Evolutionary conservation across 2,888 invertebrate genomes (phyloP).

Genomic region (Galeruca laticollis): DNA sequence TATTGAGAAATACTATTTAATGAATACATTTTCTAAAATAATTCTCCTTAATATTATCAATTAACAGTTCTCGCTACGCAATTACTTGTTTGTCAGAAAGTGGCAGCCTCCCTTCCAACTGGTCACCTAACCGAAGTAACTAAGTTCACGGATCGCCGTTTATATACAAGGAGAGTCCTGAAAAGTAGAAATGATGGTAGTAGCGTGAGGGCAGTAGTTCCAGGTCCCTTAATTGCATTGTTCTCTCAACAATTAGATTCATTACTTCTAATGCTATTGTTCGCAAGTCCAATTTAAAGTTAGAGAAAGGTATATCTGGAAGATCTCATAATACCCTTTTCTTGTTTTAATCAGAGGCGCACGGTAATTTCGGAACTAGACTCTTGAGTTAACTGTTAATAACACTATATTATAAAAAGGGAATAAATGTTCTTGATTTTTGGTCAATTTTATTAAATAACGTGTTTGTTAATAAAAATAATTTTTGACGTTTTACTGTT

Average conservation of each 20-base stretch:
- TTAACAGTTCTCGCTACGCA: background rate
- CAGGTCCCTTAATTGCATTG: slow-evolving; percentile 55
- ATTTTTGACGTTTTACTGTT: too few relatives aligned
- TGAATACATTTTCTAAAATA: too few relatives aligned
- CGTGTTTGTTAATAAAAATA: too few relatives aligned
- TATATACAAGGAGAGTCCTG: slow-evolving; percentile 15
- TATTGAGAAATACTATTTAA: too few relatives aligned
- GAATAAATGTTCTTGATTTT: too few relatives aligned
- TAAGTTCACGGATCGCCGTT: slow-evolving; percentile 36
- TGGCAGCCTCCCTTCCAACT: slow-evolving; percentile 21
- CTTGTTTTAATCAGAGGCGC: slow-evolving; percentile 13
- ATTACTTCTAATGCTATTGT: slow-evolving; percentile 60
- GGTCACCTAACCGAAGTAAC: slow-evolving; percentile 13
- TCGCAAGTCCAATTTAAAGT: slow-evolving; percentile 60
- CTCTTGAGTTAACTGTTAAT: background rate
- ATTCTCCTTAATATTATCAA: background rate
- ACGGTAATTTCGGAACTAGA: background rate
- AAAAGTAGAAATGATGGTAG: slow-evolving; percentile 9
- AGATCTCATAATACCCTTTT: slow-evolving; percentile 33
- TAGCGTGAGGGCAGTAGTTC: slow-evolving; percentile 32
- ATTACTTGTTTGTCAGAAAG: slow-evolving; percentile 14
- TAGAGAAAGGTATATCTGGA: slow-evolving; percentile 54
- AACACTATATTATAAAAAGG: too few relatives aligned
- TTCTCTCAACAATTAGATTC: slow-evolving; percentile 60
- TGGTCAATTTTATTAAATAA: too few relatives aligned